A percentile compares a stretch with the other conserved stretches of the same genome.
Conservation (phyloP, 2,113 vertebrate genomes). For the Xiphophorus couchianus region DNA sequence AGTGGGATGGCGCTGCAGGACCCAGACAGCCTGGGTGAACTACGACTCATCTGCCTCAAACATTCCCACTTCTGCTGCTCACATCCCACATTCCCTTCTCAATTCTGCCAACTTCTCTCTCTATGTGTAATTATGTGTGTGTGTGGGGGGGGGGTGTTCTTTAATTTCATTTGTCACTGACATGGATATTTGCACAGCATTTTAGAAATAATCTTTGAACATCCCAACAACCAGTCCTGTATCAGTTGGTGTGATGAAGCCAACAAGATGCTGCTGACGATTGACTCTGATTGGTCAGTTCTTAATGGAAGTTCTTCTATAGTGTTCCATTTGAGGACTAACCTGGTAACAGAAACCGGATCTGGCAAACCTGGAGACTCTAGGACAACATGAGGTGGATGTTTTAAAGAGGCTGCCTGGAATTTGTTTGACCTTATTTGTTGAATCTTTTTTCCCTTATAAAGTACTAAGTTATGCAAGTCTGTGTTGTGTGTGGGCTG, state of each 20-base stretch:
- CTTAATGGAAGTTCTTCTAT: too few species aligned
- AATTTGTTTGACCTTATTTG: too few species aligned
- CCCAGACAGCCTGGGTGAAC: slow-evolving; percentile 31
- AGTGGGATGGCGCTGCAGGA: not conserved
- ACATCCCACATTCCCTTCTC: not conserved
- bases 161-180: not conserved
- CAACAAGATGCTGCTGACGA: too few species aligned
- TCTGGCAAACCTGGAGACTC: too few species aligned
- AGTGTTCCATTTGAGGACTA: too few species aligned
- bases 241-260: too few species aligned
- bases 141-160: not conserved
- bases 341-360: too few species aligned
- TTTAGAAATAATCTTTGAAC: not conserved
- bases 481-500: not conserved
- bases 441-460: not conserved
- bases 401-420: too few species aligned
- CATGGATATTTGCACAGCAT: not conserved
- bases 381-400: too few species aligned
- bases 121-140: not conserved
- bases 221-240: not conserved
- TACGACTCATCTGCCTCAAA: slow-evolving; percentile 40
- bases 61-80: not conserved
- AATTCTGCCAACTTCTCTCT: too few species aligned
- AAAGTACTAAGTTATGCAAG: not conserved
- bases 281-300: too few species aligned